phyloP scores from a whole-genome alignment of 2,797 vertebrate species.

The Mionectes olivaceus region DNA sequence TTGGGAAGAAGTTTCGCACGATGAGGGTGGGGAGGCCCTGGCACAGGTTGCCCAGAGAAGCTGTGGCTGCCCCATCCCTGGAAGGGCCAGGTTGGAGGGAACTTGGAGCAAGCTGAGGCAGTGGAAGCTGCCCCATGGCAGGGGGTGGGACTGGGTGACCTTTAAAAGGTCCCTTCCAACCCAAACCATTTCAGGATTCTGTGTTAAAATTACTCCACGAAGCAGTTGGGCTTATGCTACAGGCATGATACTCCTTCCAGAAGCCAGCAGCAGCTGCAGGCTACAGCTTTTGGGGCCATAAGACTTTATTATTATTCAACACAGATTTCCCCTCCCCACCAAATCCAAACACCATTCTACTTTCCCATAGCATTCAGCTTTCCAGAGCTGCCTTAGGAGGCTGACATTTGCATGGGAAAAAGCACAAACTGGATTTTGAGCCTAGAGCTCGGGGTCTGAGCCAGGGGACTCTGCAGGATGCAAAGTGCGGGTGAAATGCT shows the following conservation, averaged over 20 bases:
- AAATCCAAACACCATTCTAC: not conserved
- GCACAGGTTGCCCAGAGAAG: not conserved
- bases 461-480: not conserved
- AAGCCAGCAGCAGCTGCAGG: not conserved
- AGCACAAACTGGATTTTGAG: not conserved
- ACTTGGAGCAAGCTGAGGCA: not conserved
- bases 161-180: not conserved
- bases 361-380: not conserved
- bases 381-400: not conserved
- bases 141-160: not conserved
- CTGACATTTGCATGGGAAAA: not conserved
- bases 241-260: not conserved
- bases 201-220: not conserved
- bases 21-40: not conserved
- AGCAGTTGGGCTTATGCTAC: fast-evolving
- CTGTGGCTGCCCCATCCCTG: not conserved
- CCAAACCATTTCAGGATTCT: not conserved
- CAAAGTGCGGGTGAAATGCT: not conserved
- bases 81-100: fast-evolving
- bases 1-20: not conserved
- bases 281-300: not conserved
- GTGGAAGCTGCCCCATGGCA: not conserved
- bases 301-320: not conserved
- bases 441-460: not conserved
- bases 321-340: fast-evolving